phyloP scores from a whole-genome alignment of 2,888 invertebrate species.

The Synergus gifuensis region DNA sequence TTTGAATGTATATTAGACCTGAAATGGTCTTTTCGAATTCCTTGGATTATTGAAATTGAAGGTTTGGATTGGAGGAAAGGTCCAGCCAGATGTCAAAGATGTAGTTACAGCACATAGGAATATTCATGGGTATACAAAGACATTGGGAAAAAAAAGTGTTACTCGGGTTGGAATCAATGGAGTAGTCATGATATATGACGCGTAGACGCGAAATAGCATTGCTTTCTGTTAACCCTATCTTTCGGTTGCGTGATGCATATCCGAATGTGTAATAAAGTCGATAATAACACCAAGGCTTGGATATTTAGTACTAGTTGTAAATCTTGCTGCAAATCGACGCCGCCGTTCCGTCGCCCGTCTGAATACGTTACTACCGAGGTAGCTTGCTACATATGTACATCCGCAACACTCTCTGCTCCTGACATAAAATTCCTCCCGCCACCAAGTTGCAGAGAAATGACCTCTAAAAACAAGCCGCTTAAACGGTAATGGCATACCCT shows the following conservation, averaged over 20 bases:
- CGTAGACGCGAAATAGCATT: constrained; percentile 70
- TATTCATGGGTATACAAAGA: constrained; percentile 27
- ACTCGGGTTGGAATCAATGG: constrained; percentile 68
- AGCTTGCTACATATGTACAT: constrained; percentile 61
- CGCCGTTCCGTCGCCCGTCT: constrained; percentile 66
- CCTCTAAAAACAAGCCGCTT: constrained; percentile 58
- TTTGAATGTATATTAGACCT: neutral
- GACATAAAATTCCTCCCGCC: constrained; percentile 61
- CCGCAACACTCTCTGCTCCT: constrained; percentile 54
- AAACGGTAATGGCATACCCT: constrained; percentile 53
- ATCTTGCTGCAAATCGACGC: constrained; percentile 72
- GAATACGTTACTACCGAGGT: constrained; percentile 70
- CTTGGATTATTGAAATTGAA: neutral
- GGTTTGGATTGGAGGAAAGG: neutral
- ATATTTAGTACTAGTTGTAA: constrained; percentile 75
- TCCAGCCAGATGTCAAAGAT: constrained; percentile 20
- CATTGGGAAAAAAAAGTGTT: constrained; percentile 27
- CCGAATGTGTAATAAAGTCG: constrained; percentile 71
- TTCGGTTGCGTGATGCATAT: constrained; percentile 60
- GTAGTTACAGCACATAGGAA: constrained; percentile 38
- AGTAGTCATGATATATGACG: constrained; percentile 70
- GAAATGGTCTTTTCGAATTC: neutral
- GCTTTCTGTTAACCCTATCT: constrained; percentile 72
- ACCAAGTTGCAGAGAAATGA: constrained; percentile 56
- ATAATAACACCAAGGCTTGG: constrained; percentile 72